These are phyloP conservation scores for Sakesphorus luctuosus DNA, from an alignment of 2,113 vertebrate genomes.

Conservation along the genomic window DNA sequence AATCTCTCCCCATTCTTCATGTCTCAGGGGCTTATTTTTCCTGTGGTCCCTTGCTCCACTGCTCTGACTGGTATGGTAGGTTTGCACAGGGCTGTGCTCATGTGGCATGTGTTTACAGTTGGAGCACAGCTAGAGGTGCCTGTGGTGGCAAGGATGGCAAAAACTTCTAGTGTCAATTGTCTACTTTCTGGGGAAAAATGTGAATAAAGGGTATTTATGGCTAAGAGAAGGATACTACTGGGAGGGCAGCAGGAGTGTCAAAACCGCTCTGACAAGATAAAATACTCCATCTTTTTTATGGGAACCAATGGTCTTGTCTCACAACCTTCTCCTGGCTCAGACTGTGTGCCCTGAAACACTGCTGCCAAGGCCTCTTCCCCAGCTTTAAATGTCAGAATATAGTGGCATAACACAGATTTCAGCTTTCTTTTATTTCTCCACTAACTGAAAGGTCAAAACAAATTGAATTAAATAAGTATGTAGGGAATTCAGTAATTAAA, in stretches of 20 bases:
- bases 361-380: background rate
- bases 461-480: constrained; percentile 4
- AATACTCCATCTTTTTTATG: background rate
- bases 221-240: background rate
- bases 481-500: constrained; percentile 23
- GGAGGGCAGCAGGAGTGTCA: background rate
- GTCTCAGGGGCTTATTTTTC: background rate
- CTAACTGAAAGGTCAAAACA: background rate
- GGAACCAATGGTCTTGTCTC: background rate
- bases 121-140: background rate
- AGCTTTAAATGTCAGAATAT: background rate
- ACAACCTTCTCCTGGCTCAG: background rate
- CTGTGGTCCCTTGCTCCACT: background rate
- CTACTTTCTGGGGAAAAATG: background rate
- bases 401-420: background rate
- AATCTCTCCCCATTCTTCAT: background rate
- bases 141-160: background rate
- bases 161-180: background rate
- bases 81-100: background rate
- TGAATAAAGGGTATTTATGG: background rate
- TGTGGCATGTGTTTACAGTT: accelerated
- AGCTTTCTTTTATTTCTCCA: background rate
- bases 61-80: background rate
- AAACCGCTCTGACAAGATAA: background rate
- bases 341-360: background rate